phyloP scores from a whole-genome alignment of 2,797 vertebrate genomes.

The Podarcis siculus region DNA sequence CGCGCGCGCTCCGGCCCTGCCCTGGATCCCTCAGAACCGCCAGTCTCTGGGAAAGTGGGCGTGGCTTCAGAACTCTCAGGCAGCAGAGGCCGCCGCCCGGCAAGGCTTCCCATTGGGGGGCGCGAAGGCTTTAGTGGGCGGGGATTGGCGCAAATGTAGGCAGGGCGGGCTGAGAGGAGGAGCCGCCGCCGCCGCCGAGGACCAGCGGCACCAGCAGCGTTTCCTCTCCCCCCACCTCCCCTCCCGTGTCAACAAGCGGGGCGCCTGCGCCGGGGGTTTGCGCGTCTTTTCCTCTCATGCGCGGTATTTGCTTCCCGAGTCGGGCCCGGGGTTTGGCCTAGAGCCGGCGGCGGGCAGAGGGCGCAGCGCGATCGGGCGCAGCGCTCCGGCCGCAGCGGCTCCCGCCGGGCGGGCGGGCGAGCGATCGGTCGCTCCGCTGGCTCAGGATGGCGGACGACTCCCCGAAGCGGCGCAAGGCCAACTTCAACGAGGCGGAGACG shows the following conservation, averaged over 20 bases:
- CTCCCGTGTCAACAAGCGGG: constrained; percentile 39
- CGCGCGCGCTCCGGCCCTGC: neutral
- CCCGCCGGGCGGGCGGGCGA: neutral
- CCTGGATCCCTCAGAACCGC: neutral
- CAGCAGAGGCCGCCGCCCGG: neutral
- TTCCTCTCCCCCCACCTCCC: neutral
- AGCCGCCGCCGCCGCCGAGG: constrained; percentile 4
- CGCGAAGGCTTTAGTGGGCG: neutral
- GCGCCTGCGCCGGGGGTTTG: constrained; percentile 44
- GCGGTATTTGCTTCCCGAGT: constrained; percentile 60
- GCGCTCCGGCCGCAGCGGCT: too few relatives aligned
- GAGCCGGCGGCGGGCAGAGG: neutral
- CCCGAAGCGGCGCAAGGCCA: constrained; percentile 70
- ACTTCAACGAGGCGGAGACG: constrained; percentile 73
- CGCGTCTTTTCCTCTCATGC: constrained; percentile 70
- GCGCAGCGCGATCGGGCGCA: neutral
- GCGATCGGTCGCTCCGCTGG: neutral
- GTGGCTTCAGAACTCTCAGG: neutral
- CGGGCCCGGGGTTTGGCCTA: constrained; percentile 48
- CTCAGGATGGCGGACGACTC: constrained; percentile 66
- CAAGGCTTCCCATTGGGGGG: constrained; percentile 1
- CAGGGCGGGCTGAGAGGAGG: neutral
- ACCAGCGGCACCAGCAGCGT: neutral
- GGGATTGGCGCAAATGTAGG: neutral
- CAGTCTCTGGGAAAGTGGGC: neutral